Percentiles rank a stretch among this genome's conserved stretches.
These are phyloP conservation scores for Plodia interpunctella DNA, from an alignment of 1,140 invertebrate genomes.

Conservation along the genomic window DNA sequence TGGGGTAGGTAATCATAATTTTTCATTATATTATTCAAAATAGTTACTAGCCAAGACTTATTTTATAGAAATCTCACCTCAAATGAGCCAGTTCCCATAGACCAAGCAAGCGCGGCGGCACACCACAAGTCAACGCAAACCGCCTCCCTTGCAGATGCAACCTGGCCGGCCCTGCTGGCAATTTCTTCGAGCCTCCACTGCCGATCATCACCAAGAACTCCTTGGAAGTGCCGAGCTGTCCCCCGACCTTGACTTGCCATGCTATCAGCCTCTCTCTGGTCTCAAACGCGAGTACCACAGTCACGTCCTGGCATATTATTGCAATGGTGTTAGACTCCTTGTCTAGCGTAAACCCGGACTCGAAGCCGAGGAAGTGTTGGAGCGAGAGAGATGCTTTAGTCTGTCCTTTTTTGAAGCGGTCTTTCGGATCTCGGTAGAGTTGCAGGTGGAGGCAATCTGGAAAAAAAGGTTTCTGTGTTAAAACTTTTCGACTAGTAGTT, in stretches of 20 bases:
- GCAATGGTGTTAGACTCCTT: slow-evolving; percentile 95
- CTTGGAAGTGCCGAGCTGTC: slow-evolving; percentile 87
- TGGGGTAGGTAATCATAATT: too few relatives aligned
- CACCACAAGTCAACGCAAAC: slow-evolving; percentile 89
- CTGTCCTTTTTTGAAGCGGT: slow-evolving; percentile 89
- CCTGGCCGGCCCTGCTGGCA: slow-evolving; percentile 85
- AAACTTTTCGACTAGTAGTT: too few relatives aligned
- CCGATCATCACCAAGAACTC: slow-evolving; percentile 90
- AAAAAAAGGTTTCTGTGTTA: slow-evolving; percentile 58
- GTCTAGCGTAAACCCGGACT: slow-evolving; percentile 92
- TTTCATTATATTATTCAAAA: too few relatives aligned
- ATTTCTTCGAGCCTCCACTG: slow-evolving; percentile 80
- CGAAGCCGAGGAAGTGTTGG: slow-evolving; percentile 90
- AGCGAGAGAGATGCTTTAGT: slow-evolving; percentile 91
- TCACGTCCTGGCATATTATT: slow-evolving; percentile 93
- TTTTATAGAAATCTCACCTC: slow-evolving; percentile 63
- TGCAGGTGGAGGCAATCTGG: slow-evolving; percentile 94
- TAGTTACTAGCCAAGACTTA: too few relatives aligned
- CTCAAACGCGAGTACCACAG: slow-evolving; percentile 91
- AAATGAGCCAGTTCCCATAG: slow-evolving; percentile 89
- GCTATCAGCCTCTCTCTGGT: slow-evolving; percentile 91
- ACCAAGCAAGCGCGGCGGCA: slow-evolving; percentile 86
- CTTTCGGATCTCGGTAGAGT: slow-evolving; percentile 92
- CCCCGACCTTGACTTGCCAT: slow-evolving; percentile 83
- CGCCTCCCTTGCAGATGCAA: slow-evolving; percentile 89